phyloP scores from a whole-genome alignment of 1,140 invertebrate species.

The Drosophila gunungcola region DNA sequence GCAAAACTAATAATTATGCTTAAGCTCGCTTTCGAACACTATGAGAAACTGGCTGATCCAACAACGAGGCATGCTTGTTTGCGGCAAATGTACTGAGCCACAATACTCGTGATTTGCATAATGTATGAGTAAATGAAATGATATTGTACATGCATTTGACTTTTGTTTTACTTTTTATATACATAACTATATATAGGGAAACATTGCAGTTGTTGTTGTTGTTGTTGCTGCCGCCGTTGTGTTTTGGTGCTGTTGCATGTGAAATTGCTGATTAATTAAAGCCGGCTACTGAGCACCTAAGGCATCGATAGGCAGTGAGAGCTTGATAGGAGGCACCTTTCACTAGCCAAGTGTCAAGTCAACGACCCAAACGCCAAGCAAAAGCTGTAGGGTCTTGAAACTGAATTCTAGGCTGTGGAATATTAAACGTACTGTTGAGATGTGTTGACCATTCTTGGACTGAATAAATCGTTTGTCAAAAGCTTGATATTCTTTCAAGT shows the following conservation, averaged over 20 bases:
- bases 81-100: constrained; percentile 19
- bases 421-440: constrained; percentile 1
- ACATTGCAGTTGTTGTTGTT: constrained; percentile 20
- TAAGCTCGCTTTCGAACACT: constrained; percentile 46
- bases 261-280: constrained; percentile 54
- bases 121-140: constrained; percentile 37
- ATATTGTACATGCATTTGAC: constrained; percentile 49
- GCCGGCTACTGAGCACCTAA: constrained; percentile 52
- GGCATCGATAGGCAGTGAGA: constrained; percentile 56
- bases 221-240: constrained; percentile 18
- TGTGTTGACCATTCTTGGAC: background rate
- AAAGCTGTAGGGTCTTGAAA: constrained; percentile 7
- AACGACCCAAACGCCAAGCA: constrained; percentile 23
- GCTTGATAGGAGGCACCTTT: constrained; percentile 45
- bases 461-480: background rate
- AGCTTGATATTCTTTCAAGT: background rate
- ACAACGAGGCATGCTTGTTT: constrained; percentile 35
- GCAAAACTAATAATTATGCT: constrained; percentile 47
- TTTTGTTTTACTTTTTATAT: constrained; percentile 33
- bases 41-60: constrained; percentile 43
- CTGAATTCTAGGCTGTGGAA: constrained; percentile 13
- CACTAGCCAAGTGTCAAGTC: constrained; percentile 28
- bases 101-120: constrained; percentile 51
- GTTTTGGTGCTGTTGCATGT: constrained; percentile 29
- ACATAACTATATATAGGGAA: constrained; percentile 30